These are phyloP conservation scores for Campylomormyrus tamandua DNA, from an alignment of 2,113 vertebrate genomes.

Conservation along the genomic window DNA sequence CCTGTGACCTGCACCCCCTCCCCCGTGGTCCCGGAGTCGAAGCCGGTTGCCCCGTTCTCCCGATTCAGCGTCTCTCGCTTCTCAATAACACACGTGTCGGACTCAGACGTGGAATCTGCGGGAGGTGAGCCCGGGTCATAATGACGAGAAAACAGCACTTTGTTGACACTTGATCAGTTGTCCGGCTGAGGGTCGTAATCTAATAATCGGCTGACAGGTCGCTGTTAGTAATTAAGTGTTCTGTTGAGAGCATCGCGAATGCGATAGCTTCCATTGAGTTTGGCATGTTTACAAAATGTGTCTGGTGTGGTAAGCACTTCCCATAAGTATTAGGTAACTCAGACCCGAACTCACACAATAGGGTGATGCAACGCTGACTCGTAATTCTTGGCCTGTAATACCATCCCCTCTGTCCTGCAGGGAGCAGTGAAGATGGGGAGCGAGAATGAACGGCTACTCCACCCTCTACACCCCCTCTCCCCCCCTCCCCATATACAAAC, in stretches of 20 bases:
- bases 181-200: background rate
- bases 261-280: background rate
- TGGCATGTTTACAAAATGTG: background rate
- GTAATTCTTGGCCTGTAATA: background rate
- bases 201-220: background rate
- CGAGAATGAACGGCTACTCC: constrained; percentile 47
- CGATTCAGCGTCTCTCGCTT: constrained; percentile 83
- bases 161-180: background rate
- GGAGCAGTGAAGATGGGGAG: constrained; percentile 58
- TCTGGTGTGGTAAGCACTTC: background rate
- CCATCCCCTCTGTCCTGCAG: constrained; percentile 39
- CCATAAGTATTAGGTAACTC: background rate
- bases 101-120: constrained; percentile 62
- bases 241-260: background rate
- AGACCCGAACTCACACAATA: background rate
- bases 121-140: constrained; percentile 61
- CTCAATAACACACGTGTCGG: constrained; percentile 89
- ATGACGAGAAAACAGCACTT: background rate
- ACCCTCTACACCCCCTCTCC: background rate
- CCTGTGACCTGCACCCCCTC: constrained; percentile 5
- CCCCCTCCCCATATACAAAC: background rate
- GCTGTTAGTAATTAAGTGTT: background rate
- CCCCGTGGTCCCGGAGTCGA: constrained; percentile 42
- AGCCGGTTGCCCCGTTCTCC: constrained; percentile 57
- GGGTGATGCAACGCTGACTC: background rate